These are phyloP conservation scores for Phodopus roborovskii DNA, from an alignment of 2,113 vertebrate species.

Conservation along the genomic window DNA sequence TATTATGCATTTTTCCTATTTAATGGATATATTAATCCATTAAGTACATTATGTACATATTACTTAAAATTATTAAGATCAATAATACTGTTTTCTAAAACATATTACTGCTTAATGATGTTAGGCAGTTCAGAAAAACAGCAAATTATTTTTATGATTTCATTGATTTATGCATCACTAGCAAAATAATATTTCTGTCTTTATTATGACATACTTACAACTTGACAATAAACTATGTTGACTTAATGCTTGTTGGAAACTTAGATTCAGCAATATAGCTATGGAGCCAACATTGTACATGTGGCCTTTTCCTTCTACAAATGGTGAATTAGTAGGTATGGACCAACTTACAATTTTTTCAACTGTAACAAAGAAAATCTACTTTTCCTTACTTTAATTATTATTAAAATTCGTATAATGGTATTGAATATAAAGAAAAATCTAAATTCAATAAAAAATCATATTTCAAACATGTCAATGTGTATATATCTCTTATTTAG, in stretches of 20 bases:
- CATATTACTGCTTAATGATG: neutral
- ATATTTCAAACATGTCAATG: neutral
- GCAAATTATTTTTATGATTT: neutral
- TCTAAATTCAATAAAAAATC: neutral
- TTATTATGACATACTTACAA: neutral
- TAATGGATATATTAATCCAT: neutral
- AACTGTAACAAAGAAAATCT: neutral
- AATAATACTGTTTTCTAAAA: neutral
- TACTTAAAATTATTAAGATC: neutral
- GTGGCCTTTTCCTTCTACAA: neutral
- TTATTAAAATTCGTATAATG: neutral
- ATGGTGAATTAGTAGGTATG: neutral
- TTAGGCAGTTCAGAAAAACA: constrained; percentile 5
- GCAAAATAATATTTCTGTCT: constrained; percentile 18
- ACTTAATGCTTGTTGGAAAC: neutral
- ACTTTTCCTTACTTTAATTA: neutral
- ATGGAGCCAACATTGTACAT: neutral
- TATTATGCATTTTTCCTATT: neutral
- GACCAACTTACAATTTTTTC: neutral
- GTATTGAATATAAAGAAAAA: neutral
- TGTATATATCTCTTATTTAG: neutral
- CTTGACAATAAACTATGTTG: neutral
- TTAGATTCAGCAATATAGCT: neutral
- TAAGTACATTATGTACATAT: neutral
- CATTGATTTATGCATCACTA: neutral